Conservation (phyloP, 2,888 invertebrate genomes). For the Asteroscopus sphinx region DNA sequence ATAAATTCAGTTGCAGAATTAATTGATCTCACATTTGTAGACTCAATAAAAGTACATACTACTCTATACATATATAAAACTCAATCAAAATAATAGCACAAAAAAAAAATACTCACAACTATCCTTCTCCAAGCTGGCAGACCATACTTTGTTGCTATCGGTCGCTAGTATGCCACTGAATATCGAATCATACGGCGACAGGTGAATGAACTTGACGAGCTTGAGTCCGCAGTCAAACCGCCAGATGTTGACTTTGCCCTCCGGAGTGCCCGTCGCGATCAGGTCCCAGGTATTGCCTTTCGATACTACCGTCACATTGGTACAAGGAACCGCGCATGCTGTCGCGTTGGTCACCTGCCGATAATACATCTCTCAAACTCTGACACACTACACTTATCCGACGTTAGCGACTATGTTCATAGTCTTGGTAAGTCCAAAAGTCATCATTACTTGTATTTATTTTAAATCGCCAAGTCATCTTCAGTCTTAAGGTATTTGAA, state of each 20-base stretch:
- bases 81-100: background rate
- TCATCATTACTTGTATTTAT: slow-evolving; percentile 26
- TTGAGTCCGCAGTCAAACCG: slow-evolving; percentile 95
- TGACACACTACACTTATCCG: slow-evolving; percentile 12
- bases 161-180: slow-evolving; percentile 83
- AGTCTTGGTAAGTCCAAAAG: background rate
- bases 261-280: slow-evolving; percentile 89
- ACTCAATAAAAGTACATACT: no score
- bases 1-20: no score
- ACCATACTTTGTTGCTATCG: slow-evolving; percentile 85
- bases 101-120: slow-evolving; percentile 74
- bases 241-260: slow-evolving; percentile 94
- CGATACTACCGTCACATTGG: slow-evolving; percentile 89
- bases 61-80: background rate
- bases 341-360: slow-evolving; percentile 93
- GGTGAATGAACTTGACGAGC: slow-evolving; percentile 90
- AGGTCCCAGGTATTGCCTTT: slow-evolving; percentile 90
- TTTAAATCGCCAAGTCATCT: slow-evolving; percentile 15
- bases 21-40: no score
- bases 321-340: slow-evolving; percentile 92
- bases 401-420: slow-evolving; percentile 17
- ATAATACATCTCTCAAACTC: slow-evolving; percentile 8
- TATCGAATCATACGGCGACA: slow-evolving; percentile 86
- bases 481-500: slow-evolving; percentile 18
- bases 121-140: slow-evolving; percentile 84